phyloP scores from a whole-genome alignment of 2,113 vertebrate species.

The human (Homo sapiens) region DNA sequence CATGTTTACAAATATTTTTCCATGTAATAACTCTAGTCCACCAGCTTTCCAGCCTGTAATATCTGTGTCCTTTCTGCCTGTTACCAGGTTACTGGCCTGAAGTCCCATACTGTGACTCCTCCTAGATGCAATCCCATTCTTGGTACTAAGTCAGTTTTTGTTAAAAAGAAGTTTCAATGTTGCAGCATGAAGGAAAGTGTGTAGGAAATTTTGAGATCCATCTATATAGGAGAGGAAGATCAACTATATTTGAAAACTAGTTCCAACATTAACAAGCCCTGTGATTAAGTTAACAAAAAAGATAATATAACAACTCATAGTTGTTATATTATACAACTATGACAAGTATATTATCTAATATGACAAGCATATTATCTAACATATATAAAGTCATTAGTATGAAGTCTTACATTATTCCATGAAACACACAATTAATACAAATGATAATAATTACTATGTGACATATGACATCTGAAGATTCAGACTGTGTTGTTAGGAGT shows the following conservation, averaged over 20 bases:
- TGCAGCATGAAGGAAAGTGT: neutral
- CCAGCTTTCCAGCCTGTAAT: neutral
- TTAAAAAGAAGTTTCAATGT: neutral
- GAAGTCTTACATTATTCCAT: neutral
- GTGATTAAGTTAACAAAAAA: neutral
- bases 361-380: neutral
- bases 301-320: neutral
- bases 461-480: neutral
- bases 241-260: neutral
- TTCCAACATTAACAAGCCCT: neutral
- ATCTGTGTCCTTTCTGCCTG: neutral
- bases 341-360: neutral
- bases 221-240: neutral
- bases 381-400: neutral
- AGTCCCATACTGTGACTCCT: neutral
- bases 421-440: neutral
- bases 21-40: neutral
- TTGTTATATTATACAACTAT: neutral
- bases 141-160: neutral
- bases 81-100: neutral
- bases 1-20: neutral
- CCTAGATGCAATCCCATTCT: neutral
- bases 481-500: neutral
- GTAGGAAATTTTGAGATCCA: neutral
- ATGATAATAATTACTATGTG: neutral